Conservation (phyloP, 2,113 vertebrate genomes). For the Helogale parvula region DNA sequence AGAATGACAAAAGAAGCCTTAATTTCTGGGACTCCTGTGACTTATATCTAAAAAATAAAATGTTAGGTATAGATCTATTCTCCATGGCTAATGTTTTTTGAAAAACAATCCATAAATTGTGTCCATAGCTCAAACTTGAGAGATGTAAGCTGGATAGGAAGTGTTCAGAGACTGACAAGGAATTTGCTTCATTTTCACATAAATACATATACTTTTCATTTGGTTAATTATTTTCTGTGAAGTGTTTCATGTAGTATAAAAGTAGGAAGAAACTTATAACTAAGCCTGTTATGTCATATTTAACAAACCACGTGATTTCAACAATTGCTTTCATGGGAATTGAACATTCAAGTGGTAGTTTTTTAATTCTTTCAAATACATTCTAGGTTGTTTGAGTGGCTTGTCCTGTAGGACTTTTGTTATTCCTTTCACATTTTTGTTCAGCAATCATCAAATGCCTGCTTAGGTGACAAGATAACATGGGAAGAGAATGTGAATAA, state of each 20-base stretch:
- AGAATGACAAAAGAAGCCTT: not conserved
- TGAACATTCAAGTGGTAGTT: not conserved
- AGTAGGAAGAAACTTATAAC: not conserved
- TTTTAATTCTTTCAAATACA: slow-evolving; percentile 25
- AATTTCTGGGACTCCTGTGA: not conserved
- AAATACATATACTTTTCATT: not conserved
- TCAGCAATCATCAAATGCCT: not conserved
- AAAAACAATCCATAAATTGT: not conserved
- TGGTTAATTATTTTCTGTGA: not conserved
- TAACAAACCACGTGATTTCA: not conserved
- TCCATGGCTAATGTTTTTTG: not conserved
- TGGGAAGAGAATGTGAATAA: not conserved
- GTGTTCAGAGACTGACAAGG: not conserved
- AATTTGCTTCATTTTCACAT: not conserved
- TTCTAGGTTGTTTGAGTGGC: not conserved
- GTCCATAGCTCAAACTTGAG: not conserved
- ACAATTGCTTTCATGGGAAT: not conserved
- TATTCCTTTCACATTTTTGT: not conserved
- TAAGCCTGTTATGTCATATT: not conserved
- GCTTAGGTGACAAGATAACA: not conserved
- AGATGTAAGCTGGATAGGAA: not conserved
- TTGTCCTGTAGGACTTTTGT: not conserved
- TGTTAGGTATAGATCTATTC: not conserved
- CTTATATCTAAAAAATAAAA: not conserved
- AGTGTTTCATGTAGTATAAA: not conserved